Percentiles rank a stretch among this genome's conserved stretches.
phyloP scores from a whole-genome alignment of 2,113 vertebrate species.

The Himantopus leucocephalus region DNA sequence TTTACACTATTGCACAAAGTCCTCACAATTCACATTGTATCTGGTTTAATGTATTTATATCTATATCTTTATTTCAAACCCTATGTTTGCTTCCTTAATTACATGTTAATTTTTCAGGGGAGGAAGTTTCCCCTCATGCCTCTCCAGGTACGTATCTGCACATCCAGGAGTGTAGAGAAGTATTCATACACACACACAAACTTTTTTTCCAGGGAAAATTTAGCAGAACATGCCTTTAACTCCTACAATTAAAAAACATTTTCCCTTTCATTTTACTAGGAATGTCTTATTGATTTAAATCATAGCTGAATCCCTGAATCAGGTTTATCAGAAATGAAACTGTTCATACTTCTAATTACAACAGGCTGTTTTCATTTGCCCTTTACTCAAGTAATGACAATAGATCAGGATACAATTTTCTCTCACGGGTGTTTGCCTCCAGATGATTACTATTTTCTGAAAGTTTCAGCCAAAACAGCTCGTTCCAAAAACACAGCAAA shows the following conservation, averaged over 20 bases:
- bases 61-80: neutral
- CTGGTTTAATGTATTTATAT: neutral
- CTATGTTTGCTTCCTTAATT: neutral
- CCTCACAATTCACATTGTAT: neutral
- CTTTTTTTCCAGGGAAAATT: neutral
- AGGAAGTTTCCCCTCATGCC: neutral
- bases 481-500: neutral
- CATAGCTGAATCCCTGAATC: neutral
- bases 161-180: accelerated
- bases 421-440: neutral
- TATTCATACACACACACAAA: neutral
- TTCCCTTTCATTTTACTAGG: neutral
- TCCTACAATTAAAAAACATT: neutral
- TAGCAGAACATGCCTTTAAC: neutral
- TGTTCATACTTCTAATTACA: neutral
- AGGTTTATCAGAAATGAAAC: neutral
- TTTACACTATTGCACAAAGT: neutral
- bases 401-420: neutral
- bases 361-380: neutral
- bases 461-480: neutral
- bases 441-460: neutral
- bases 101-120: neutral
- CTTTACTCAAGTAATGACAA: neutral
- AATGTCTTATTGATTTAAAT: neutral
- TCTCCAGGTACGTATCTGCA: neutral